Percentiles rank a stretch among this genome's conserved stretches.
Evolutionary conservation across 2,113 vertebrate genomes (phyloP).

Genomic region (Nothocercus julius): DNA sequence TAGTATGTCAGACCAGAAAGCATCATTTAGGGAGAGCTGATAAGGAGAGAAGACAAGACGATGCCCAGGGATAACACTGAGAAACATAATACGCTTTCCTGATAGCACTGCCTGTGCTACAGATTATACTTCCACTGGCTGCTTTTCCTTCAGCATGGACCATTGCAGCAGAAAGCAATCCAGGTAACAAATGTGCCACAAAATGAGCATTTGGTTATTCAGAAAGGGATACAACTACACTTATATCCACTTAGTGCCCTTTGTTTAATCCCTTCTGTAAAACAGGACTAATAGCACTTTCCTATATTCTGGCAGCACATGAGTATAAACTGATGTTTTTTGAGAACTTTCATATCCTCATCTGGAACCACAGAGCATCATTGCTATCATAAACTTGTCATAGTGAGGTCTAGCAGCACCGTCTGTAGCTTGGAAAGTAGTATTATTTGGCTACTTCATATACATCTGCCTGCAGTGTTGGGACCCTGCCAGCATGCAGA

Average conservation of each 20-base stretch:
- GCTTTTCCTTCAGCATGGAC: background rate
- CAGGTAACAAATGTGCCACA: background rate
- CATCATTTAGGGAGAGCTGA: background rate
- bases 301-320: background rate
- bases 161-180: background rate
- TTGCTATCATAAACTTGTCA: conserved; percentile 10
- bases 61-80: background rate
- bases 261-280: background rate
- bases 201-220: background rate
- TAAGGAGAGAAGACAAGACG: background rate
- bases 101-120: background rate
- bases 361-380: background rate
- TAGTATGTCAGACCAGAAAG: background rate
- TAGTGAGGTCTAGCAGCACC: background rate
- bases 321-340: background rate
- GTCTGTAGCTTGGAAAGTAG: background rate
- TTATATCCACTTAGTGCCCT: background rate
- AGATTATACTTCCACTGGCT: background rate
- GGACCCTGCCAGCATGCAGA: conserved; percentile 46
- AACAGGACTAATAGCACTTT: background rate
- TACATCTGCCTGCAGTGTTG: conserved; percentile 53
- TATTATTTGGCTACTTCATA: background rate
- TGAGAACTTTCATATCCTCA: background rate
- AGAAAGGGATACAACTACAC: background rate
- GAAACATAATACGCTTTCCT: background rate